These are phyloP conservation scores for Sarcophaga bullata DNA, from an alignment of 1,140 invertebrate species.

Conservation along the genomic window DNA sequence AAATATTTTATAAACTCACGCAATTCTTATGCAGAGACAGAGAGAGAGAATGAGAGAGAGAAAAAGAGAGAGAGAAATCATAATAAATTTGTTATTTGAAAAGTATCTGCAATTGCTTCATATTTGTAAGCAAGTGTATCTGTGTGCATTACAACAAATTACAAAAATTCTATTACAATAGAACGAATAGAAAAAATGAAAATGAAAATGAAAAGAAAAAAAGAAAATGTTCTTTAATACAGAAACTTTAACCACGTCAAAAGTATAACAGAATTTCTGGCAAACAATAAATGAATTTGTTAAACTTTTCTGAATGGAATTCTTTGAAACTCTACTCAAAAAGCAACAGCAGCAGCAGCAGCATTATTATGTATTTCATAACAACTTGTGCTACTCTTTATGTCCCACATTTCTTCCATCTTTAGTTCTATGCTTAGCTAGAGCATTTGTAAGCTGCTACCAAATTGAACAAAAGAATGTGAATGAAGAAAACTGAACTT, in stretches of 20 bases:
- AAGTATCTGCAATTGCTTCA: neutral
- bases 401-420: neutral
- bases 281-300: conserved; percentile 1
- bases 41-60: too few relatives aligned
- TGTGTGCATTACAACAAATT: too few relatives aligned
- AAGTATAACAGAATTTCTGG: neutral
- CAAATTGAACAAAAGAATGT: neutral
- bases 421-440: neutral
- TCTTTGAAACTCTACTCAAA: neutral
- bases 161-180: too few relatives aligned
- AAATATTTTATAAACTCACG: neutral
- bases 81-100: neutral
- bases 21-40: neutral
- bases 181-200: too few relatives aligned
- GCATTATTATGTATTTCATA: neutral
- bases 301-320: conserved; percentile 10
- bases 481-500: conserved; percentile 3
- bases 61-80: too few relatives aligned
- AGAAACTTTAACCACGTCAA: neutral
- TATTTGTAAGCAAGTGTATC: too few relatives aligned
- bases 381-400: neutral
- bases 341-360: neutral
- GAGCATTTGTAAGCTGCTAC: neutral
- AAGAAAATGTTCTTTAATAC: neutral
- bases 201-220: neutral